Evolutionary conservation across 2,113 vertebrate species (phyloP), one percentile per base, ranked within the genome.

Genomic region (Podarcis raffonei): DNA sequence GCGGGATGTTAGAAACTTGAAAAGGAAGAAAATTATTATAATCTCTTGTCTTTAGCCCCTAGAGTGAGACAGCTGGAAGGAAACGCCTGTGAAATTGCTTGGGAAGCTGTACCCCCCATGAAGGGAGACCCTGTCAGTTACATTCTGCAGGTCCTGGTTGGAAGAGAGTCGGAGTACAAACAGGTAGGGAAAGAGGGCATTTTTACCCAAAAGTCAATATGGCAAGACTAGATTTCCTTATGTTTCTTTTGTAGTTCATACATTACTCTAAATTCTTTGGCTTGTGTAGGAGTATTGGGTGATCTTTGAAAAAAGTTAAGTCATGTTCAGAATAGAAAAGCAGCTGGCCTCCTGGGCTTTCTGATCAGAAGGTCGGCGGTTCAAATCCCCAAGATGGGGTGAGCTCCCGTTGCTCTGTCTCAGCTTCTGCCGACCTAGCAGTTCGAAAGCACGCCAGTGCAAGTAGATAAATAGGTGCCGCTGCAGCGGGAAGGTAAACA

Each of bases 111-210:
- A 92, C 97, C 97, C 77, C 98, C 99, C 53, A 99, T 99, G 99
- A 99, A 98, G 96, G 99, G 99, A 59, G 99, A 99, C 88, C 97
- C 98, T 77, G 94, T 99, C 89, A 97, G 95, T 95, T 99, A 99
- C 59, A 91, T 98, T 85, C 97, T 99, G 5, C 99, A 99, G 96
- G 97, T 99, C 87, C 95, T 98, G 94, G 98, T 99, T 86, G 98
- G 98, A 90, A 98, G 98, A 93, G 99, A 99, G 92, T 98, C 98
- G 0, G 99, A 99, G 91, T 99, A 99, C 95, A 99, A 99, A 96
- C 99, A 99, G 99, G 99, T 99, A 95, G 62, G 97, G 82, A 77
- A 75, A 81, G 11, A 25, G 3, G 35, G 30, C 74, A 0, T 0
- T 66, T 93, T 89, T 89, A 39, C n/a, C 22, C 53, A n/a, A 83